phyloP scores from a whole-genome alignment of 2,113 vertebrate genomes.

The Heterotilapia buettikoferi region DNA sequence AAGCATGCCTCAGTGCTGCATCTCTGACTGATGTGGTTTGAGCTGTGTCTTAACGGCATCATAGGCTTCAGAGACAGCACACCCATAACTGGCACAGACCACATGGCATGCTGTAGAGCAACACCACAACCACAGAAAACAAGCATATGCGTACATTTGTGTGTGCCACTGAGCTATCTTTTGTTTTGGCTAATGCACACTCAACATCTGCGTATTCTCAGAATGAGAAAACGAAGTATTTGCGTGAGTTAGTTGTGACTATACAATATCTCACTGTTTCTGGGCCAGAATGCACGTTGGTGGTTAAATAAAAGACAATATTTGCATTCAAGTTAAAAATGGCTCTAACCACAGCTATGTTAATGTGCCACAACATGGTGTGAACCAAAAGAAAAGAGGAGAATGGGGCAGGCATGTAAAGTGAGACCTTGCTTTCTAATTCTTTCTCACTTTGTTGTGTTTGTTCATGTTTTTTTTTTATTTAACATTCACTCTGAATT shows the following conservation, averaged over 20 bases:
- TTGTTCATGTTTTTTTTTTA: not conserved
- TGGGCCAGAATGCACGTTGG: not conserved
- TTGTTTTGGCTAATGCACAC: not conserved
- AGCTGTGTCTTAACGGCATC: not conserved
- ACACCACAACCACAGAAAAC: not conserved
- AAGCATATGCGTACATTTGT: not conserved
- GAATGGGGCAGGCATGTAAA: not conserved
- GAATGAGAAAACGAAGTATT: not conserved
- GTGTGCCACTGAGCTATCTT: not conserved
- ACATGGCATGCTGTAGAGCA: not conserved
- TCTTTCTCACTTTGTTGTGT: conserved; percentile 33
- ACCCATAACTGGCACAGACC: not conserved
- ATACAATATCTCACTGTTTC: not conserved
- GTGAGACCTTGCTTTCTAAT: not conserved
- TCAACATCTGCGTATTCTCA: not conserved
- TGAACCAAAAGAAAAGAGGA: not conserved
- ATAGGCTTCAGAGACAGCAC: not conserved
- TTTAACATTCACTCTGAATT: not conserved
- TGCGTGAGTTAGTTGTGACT: not conserved
- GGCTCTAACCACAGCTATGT: conserved; percentile 22
- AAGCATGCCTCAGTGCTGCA: not conserved
- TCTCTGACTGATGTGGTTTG: conserved; percentile 4
- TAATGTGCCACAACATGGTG: not conserved
- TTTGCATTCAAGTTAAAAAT: not conserved
- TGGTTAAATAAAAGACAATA: not conserved